phyloP scores from a whole-genome alignment of 2,888 invertebrate genomes.

The Hypsopygia costalis region DNA sequence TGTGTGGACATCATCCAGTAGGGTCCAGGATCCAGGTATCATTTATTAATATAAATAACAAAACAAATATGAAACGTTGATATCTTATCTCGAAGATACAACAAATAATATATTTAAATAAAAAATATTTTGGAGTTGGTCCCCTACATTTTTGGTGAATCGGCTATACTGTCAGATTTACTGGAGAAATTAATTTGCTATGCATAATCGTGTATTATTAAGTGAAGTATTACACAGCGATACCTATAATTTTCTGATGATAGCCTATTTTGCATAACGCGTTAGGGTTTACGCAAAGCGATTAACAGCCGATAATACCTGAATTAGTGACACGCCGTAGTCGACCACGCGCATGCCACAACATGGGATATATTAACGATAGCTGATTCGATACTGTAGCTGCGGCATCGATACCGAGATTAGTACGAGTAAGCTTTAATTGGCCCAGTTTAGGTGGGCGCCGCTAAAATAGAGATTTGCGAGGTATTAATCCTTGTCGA shows the following conservation, averaged over 20 bases:
- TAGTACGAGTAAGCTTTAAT: conserved; percentile 68
- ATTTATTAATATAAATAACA: no score
- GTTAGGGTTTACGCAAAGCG: conserved; percentile 10
- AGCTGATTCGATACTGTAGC: conserved; percentile 12
- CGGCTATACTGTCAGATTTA: no score
- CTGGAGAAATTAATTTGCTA: no score
- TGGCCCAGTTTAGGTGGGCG: conserved; percentile 64
- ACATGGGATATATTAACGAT: conserved; percentile 22
- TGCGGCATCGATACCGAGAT: conserved; percentile 49
- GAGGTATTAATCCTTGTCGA: conserved; percentile 63
- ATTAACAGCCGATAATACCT: conserved; percentile 18
- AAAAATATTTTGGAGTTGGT: no score
- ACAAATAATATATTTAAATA: no score
- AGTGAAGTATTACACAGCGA: no score
- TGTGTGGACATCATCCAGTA: no score
- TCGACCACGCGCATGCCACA: conserved; percentile 19
- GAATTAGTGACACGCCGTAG: conserved; percentile 21
- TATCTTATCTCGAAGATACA: no score
- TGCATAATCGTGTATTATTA: no score
- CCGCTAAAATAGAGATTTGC: conserved; percentile 73
- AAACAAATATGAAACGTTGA: no score
- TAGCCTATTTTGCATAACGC: conserved; percentile 1
- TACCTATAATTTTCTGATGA: neutral
- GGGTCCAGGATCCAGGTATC: no score
- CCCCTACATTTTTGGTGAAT: no score